Evolutionary conservation across 1,140 invertebrate species (phyloP).

Genomic region (Callitettix versicolor): DNA sequence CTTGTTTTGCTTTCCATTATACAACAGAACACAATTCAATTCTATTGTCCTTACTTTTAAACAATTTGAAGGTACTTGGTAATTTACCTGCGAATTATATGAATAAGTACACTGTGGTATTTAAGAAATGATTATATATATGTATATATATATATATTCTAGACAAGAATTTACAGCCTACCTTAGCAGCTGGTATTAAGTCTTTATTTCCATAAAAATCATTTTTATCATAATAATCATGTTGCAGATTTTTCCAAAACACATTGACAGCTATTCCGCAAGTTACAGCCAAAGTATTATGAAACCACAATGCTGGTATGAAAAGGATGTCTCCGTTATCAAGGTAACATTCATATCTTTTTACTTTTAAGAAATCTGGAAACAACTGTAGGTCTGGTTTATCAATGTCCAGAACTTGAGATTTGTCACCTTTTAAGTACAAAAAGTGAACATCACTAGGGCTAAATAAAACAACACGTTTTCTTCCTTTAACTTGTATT

Average conservation of each 20-base stretch:
- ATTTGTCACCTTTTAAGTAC: slow-evolving; percentile 49
- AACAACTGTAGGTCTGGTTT: slow-evolving; percentile 37
- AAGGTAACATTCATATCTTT: slow-evolving; percentile 36
- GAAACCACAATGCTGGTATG: slow-evolving; percentile 53
- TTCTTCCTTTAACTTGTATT: slow-evolving; percentile 43
- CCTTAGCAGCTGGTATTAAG: slow-evolving; percentile 34
- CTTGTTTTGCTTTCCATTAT: no score
- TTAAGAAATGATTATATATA: no score
- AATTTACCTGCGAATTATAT: no score
- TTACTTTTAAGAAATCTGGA: slow-evolving; percentile 38
- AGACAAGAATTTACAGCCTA: no score
- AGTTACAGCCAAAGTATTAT: slow-evolving; percentile 41
- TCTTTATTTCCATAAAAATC: slow-evolving; percentile 50
- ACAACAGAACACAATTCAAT: no score
- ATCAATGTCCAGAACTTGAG: slow-evolving; percentile 44
- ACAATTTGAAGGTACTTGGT: no score
- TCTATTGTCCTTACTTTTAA: no score
- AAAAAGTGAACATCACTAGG: slow-evolving; percentile 41
- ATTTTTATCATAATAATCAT: slow-evolving; percentile 40
- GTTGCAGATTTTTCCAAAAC: slow-evolving; percentile 45
- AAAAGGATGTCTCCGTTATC: slow-evolving; percentile 46
- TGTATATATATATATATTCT: no score
- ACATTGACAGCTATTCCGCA: slow-evolving; percentile 47
- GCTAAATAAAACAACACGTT: slow-evolving; percentile 41
- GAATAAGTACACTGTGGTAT: no score